Evolutionary conservation across 1,140 invertebrate genomes (phyloP).

Genomic region (Anastrepha ludens): DNA sequence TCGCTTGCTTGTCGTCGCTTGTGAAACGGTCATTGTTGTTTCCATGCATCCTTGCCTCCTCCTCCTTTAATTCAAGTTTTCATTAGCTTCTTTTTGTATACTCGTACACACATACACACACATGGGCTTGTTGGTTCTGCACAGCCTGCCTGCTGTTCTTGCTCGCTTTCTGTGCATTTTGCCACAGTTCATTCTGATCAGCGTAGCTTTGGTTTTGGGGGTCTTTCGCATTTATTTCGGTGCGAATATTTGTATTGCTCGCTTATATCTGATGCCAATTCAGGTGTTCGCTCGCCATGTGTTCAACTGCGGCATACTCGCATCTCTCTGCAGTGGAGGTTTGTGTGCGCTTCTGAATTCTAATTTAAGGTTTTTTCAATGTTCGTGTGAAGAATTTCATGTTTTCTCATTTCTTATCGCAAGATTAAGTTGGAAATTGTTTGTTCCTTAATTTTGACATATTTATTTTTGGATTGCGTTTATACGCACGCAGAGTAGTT

Average conservation of each 20-base stretch:
- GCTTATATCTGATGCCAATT: constrained; percentile 41
- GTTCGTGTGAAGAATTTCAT: constrained; percentile 35
- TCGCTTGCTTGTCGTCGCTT: constrained; percentile 18
- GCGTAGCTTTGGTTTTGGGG: constrained; percentile 1
- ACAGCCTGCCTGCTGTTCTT: not conserved
- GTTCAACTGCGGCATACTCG: not conserved
- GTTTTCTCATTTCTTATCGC: constrained; percentile 41
- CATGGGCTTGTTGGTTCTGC: not conserved
- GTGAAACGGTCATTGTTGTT: not conserved
- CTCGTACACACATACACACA: not conserved
- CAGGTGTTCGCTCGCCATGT: constrained; percentile 50
- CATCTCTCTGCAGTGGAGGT: not conserved
- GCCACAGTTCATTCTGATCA: not conserved
- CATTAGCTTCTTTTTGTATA: not conserved
- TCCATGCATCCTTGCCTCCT: not conserved
- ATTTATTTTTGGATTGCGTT: constrained; percentile 62
- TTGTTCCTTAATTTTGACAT: constrained; percentile 69
- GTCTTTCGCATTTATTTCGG: constrained; percentile 17
- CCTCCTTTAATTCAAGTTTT: not conserved
- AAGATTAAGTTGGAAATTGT: constrained; percentile 58
- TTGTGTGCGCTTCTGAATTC: not conserved
- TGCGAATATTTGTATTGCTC: constrained; percentile 38
- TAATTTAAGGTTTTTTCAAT: not conserved
- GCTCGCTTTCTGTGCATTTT: not conserved
- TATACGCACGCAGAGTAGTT: not conserved